Evolutionary conservation across 2,888 invertebrate species (phyloP).

Genomic region (Nudaria mundana): DNA sequence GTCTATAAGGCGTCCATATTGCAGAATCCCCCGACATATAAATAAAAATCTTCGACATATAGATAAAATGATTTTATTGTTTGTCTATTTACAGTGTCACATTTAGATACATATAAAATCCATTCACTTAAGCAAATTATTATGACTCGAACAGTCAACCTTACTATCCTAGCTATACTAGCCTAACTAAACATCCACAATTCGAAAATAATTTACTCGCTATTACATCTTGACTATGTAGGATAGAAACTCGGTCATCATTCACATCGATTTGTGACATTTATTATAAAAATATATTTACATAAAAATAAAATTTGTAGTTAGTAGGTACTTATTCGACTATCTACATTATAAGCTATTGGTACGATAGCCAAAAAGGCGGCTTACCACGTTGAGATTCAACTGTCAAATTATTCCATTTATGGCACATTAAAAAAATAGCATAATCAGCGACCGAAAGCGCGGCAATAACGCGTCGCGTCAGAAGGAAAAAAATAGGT

Average conservation of each 20-base stretch:
- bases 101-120: slow-evolving; percentile 38
- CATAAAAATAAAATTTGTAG: slow-evolving; percentile 37
- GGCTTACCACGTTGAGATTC: slow-evolving; percentile 6
- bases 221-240: slow-evolving; percentile 32
- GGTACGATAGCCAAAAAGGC: slow-evolving; percentile 39
- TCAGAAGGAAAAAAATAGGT: background rate
- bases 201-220: slow-evolving; percentile 58
- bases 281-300: slow-evolving; percentile 47
- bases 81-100: slow-evolving; percentile 61
- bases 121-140: slow-evolving; percentile 42
- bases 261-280: slow-evolving; percentile 56
- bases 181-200: slow-evolving; percentile 36
- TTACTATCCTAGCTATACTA: slow-evolving; percentile 29
- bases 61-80: slow-evolving; percentile 42
- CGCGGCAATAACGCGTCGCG: background rate
- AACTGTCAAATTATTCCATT: slow-evolving; percentile 12
- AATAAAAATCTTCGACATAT: slow-evolving; percentile 20
- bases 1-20: no score
- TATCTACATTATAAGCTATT: slow-evolving; percentile 58
- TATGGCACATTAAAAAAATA: slow-evolving; percentile 37
- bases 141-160: slow-evolving; percentile 52
- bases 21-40: no score
- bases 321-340: slow-evolving; percentile 27
- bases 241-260: slow-evolving; percentile 37
- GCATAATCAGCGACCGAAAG: slow-evolving; percentile 23